A percentile compares a stretch with the other conserved stretches of the same genome.
These are phyloP conservation scores for Eurypyga helias DNA, from an alignment of 2,113 vertebrate species.

Conservation along the genomic window DNA sequence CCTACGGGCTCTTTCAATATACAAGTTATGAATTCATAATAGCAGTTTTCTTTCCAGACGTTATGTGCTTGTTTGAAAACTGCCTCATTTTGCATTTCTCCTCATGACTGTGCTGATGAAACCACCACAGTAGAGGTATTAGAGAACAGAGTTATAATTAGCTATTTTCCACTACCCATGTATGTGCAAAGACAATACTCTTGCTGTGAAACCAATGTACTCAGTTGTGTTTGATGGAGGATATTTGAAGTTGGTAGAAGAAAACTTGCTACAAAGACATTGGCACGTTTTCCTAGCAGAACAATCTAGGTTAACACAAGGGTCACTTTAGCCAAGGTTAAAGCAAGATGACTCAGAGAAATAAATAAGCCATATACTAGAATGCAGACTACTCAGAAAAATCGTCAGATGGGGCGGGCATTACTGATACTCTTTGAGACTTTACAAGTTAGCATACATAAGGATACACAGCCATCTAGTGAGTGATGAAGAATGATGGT, in stretches of 20 bases:
- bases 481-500: background rate
- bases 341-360: background rate
- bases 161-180: background rate
- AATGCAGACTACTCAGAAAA: background rate
- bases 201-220: background rate
- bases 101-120: background rate
- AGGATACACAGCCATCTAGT: conserved; percentile 36
- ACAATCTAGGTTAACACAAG: background rate
- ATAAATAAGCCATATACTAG: background rate
- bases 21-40: background rate
- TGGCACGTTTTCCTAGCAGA: background rate
- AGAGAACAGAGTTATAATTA: background rate
- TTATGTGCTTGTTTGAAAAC: background rate
- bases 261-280: background rate
- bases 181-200: background rate
- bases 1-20: background rate
- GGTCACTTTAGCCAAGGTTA: background rate
- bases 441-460: background rate
- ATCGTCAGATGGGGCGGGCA: background rate
- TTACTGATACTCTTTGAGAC: background rate
- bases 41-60: background rate
- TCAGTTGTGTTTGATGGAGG: background rate
- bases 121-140: background rate
- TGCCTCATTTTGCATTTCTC: background rate
- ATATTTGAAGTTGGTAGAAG: background rate